phyloP scores from a whole-genome alignment of 2,888 invertebrate genomes.

The Thecocarcelia acutangulata region DNA sequence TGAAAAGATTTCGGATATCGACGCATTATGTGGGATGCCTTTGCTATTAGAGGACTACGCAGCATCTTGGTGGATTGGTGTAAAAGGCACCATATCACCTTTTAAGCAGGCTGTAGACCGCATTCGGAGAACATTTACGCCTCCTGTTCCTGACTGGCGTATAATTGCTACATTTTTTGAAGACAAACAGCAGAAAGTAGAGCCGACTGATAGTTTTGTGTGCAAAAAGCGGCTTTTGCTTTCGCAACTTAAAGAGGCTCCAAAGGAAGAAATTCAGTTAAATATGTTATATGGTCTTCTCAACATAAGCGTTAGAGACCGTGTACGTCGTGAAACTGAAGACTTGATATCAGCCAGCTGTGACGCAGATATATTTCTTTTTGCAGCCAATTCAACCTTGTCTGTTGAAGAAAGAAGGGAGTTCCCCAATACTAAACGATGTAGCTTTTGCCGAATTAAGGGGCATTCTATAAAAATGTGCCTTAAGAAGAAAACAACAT shows the following conservation, averaged over 20 bases:
- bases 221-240: conserved; percentile 51
- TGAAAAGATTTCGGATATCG: conserved; percentile 42
- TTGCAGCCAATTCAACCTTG: too few relatives aligned
- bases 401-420: neutral
- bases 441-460: neutral
- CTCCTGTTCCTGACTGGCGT: conserved; percentile 51
- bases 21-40: conserved; percentile 64
- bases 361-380: conserved; percentile 47
- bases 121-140: conserved; percentile 44
- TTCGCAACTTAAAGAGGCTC: conserved; percentile 34
- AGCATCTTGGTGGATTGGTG: conserved; percentile 67
- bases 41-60: conserved; percentile 63
- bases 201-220: conserved; percentile 37
- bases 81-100: conserved; percentile 33
- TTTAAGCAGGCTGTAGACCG: conserved; percentile 37
- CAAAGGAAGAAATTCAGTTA: conserved; percentile 33
- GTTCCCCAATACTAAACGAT: neutral
- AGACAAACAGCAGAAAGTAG: conserved; percentile 32
- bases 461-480: neutral
- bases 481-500: neutral
- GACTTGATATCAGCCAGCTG: conserved; percentile 36
- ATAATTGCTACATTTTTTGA: neutral
- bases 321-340: conserved; percentile 46
- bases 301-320: conserved; percentile 26
- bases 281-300: conserved; percentile 51